These are phyloP conservation scores for Drosophila kambysellisi DNA, from an alignment of 2,888 invertebrate genomes.

Conservation along the genomic window DNA sequence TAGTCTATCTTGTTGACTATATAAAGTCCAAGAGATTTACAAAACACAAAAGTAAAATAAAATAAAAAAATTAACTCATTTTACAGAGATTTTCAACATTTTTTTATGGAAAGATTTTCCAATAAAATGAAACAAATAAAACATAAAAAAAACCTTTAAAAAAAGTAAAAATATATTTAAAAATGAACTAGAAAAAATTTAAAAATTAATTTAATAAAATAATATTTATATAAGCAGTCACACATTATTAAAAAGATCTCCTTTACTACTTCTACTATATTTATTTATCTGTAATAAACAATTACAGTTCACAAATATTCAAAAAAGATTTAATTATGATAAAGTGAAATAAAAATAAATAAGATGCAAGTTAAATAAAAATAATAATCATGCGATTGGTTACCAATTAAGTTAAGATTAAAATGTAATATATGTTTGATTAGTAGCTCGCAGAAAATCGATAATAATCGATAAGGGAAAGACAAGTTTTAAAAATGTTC, in stretches of 20 bases:
- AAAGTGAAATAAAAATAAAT: no score
- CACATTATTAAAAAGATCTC: background rate
- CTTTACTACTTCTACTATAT: background rate
- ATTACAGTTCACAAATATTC: background rate
- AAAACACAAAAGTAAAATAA: background rate
- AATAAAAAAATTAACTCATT: background rate
- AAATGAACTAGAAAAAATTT: background rate
- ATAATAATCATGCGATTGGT: no score
- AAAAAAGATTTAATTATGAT: background rate
- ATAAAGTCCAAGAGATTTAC: background rate
- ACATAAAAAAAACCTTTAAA: background rate
- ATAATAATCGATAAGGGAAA: background rate
- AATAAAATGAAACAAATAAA: background rate
- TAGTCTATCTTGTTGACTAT: background rate
- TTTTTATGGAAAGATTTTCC: background rate
- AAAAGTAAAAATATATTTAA: background rate
- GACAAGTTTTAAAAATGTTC: no score
- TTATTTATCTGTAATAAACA: background rate
- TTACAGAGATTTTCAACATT: background rate
- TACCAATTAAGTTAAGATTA: no score
- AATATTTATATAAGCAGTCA: background rate
- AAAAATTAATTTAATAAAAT: background rate
- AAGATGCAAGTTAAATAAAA: no score
- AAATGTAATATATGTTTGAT: background rate
- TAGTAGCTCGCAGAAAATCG: background rate